Base-by-base conservation (phyloP, 2,888 invertebrate species). In the Meiosimyza decipiens region DNA sequence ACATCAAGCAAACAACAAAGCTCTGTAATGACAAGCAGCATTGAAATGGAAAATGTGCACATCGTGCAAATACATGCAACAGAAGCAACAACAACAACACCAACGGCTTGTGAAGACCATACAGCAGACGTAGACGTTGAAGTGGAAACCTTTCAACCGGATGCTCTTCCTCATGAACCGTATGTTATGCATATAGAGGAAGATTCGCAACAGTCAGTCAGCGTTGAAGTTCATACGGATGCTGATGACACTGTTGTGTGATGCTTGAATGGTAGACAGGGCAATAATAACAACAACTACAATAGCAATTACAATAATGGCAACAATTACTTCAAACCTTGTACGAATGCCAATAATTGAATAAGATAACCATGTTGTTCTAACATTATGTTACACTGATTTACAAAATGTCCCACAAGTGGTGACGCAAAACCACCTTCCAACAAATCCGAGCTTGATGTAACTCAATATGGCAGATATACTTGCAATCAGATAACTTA, bases 41-140 rank as follows among this genome's bases (percentile, higher is more conserved):
- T 50, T 7, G 75, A 72, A 15, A 62, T 79, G 12, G 79, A 81
- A 11, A 78, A 82, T 63, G 76, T 83, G 6, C 82, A 82, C 7
- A 57, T 78, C 62, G 77, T 78, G 12, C 77, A 77, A 33, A 70
- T 75, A 51, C 77, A 77, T 55, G 40, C 40, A 40, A 18, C 67
- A 0, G 50, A 62, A 3, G 57, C 12, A 12, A 18, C 11, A 65
- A n/a, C 11, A 13, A 47, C 51, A n/a, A n/a, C 11, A 13, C 28
- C 51, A n/a, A 28, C 18, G 3, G 12, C 13, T 54, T 52, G 55
- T 11, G 67, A 65, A 18, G 22, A 51, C 33, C 67, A 76, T 16
- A 65, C 18, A 40, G 16, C 15, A 15, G 22, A 70, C 16, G n/a
- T 9, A 15, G 22, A 70, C 16, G n/a, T 9, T 6, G 12, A 16